phyloP scores from a whole-genome alignment of 2,113 vertebrate species.

The Hippocampus comes region DNA sequence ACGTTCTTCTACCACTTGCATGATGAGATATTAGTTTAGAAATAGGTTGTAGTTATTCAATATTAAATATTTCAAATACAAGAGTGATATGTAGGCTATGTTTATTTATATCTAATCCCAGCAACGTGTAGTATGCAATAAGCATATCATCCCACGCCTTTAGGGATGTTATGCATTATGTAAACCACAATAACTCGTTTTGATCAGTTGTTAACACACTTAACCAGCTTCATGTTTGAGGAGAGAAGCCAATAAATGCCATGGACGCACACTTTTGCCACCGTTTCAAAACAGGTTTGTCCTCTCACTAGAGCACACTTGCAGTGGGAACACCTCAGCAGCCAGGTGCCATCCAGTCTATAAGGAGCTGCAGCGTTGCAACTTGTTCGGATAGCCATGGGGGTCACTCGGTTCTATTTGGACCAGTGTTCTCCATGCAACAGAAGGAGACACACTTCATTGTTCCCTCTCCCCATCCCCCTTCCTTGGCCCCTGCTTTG shows the following conservation, averaged over 20 bases:
- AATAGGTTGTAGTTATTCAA: neutral
- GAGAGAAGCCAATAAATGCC: neutral
- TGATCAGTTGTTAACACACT: constrained; percentile 37
- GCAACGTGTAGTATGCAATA: neutral
- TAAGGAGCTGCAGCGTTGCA: neutral
- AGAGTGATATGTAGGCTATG: neutral
- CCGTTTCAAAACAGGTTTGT: constrained; percentile 10
- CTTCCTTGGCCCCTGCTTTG: constrained; percentile 48
- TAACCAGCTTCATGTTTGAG: constrained; percentile 5
- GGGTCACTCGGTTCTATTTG: constrained; percentile 15
- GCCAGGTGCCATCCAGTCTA: neutral
- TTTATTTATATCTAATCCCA: neutral
- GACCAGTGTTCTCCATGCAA: constrained; percentile 34
- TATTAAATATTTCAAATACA: neutral
- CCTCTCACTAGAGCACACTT: neutral
- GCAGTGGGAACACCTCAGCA: neutral
- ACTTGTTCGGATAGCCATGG: neutral
- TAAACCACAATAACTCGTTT: constrained; percentile 20
- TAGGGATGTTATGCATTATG: constrained; percentile 28
- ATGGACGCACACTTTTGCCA: neutral
- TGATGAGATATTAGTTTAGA: neutral
- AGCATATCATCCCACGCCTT: neutral
- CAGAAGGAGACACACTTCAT: constrained; percentile 63
- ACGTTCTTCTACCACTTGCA: neutral
- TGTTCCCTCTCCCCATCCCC: constrained; percentile 71